These are phyloP conservation scores for Pollicipes pollicipes DNA, from an alignment of 1,140 invertebrate genomes.

Conservation along the genomic window DNA sequence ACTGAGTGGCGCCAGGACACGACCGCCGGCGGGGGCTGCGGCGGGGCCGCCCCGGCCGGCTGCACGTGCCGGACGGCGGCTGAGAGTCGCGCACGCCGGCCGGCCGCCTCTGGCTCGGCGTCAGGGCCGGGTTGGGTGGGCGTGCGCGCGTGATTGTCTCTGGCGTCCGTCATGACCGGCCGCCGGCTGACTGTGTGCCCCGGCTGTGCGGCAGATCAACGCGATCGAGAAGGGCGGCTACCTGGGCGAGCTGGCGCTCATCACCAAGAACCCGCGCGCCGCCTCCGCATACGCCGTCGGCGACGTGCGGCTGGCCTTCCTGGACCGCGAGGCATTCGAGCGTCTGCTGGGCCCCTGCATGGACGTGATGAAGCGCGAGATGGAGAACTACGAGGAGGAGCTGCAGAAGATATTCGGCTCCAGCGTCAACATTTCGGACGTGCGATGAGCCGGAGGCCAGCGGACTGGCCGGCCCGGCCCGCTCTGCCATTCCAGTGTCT, in stretches of 20 bases:
- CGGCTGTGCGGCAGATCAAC: conserved; percentile 34
- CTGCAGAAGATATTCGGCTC: conserved; percentile 86
- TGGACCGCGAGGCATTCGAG: conserved; percentile 95
- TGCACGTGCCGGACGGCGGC: too few relatives aligned
- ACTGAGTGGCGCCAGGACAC: too few relatives aligned
- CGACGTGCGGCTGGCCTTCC: conserved; percentile 67
- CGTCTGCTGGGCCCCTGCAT: conserved; percentile 93
- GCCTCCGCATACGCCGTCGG: conserved; percentile 76
- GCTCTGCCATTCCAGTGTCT: too few relatives aligned
- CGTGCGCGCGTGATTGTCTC: too few relatives aligned
- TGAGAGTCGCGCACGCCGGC: background rate
- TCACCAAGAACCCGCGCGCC: conserved; percentile 87
- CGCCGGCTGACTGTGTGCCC: too few relatives aligned
- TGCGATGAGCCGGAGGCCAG: conserved; percentile 51
- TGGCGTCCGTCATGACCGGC: conserved; percentile 9
- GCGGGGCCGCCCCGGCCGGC: too few relatives aligned
- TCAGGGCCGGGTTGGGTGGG: too few relatives aligned
- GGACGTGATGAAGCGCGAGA: conserved; percentile 96
- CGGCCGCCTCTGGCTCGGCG: too few relatives aligned
- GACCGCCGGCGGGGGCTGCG: too few relatives aligned
- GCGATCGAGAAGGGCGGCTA: conserved; percentile 59
- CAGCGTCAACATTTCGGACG: conserved; percentile 80
- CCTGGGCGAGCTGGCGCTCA: conserved; percentile 86
- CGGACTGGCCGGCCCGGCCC: background rate
- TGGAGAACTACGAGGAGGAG: conserved; percentile 91